Evolutionary conservation across 2,113 vertebrate genomes (phyloP).

Genomic region (Galemys pyrenaicus): DNA sequence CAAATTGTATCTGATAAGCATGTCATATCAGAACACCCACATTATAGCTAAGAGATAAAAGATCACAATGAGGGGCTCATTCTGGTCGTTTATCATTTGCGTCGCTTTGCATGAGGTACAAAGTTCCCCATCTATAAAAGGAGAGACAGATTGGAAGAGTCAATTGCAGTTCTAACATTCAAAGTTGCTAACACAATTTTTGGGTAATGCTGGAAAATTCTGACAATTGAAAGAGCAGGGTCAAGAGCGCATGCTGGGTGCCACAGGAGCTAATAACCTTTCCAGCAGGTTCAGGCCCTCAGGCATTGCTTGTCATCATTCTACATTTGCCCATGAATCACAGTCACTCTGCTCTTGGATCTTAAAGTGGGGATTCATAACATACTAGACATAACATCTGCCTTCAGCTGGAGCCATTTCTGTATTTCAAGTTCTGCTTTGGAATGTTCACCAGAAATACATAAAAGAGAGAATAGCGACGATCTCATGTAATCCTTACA

Average conservation of each 20-base stretch:
- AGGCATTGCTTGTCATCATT: not conserved
- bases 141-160: not conserved
- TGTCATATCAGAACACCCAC: not conserved
- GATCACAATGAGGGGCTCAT: not conserved
- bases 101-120: not conserved
- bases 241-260: not conserved
- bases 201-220: not conserved
- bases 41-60: not conserved
- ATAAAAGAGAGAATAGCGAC: not conserved
- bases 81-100: not conserved
- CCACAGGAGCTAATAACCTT: not conserved
- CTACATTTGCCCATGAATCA: conserved; percentile 34
- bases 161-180: not conserved
- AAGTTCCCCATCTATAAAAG: not conserved
- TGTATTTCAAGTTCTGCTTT: conserved; percentile 33
- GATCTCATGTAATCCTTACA: not conserved
- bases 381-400: conserved; percentile 55
- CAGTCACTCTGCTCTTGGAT: not conserved
- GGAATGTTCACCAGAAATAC: not conserved
- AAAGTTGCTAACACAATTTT: not conserved
- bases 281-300: not conserved
- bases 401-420: conserved; percentile 12
- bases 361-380: conserved; percentile 54
- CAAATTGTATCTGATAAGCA: not conserved
- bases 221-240: conserved; percentile 19